Percentiles rank a stretch among this genome's conserved stretches.
phyloP scores from a whole-genome alignment of 1,140 invertebrate species.

The Doryteuthis pealeii region DNA sequence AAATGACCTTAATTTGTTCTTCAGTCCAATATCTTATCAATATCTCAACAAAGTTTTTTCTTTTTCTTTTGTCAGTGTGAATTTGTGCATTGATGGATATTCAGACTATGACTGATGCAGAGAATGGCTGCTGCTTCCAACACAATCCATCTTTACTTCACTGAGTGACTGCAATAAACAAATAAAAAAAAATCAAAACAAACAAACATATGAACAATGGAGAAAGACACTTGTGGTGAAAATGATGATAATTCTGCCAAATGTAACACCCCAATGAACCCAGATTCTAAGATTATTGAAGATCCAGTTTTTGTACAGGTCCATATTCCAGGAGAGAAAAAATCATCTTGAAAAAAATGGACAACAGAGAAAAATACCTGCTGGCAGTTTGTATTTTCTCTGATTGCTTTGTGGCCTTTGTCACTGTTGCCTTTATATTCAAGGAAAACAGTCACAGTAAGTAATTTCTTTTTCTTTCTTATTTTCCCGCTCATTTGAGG shows the following conservation, averaged over 20 bases:
- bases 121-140: too few species aligned
- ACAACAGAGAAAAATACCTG: slow-evolving; percentile 28
- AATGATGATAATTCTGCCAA: not conserved
- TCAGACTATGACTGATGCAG: too few species aligned
- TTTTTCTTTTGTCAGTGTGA: too few species aligned
- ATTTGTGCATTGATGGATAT: too few species aligned
- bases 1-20: too few species aligned
- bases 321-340: not conserved
- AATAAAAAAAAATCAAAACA: too few species aligned
- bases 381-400: slow-evolving; percentile 23
- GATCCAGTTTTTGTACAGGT: not conserved
- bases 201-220: not conserved
- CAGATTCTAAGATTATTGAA: not conserved
- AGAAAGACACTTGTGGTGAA: not conserved
- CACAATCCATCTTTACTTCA: too few species aligned
- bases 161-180: too few species aligned
- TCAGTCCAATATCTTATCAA: too few species aligned
- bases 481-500: too few species aligned
- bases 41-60: too few species aligned
- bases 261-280: not conserved
- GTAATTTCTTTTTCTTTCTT: not conserved
- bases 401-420: slow-evolving; percentile 30
- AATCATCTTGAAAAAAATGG: slow-evolving; percentile 11
- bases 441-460: slow-evolving; percentile 20
- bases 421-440: slow-evolving; percentile 29